Base-by-base conservation (phyloP, 2,888 invertebrate genomes). In the Dimorphilus gyrociliatus region DNA sequence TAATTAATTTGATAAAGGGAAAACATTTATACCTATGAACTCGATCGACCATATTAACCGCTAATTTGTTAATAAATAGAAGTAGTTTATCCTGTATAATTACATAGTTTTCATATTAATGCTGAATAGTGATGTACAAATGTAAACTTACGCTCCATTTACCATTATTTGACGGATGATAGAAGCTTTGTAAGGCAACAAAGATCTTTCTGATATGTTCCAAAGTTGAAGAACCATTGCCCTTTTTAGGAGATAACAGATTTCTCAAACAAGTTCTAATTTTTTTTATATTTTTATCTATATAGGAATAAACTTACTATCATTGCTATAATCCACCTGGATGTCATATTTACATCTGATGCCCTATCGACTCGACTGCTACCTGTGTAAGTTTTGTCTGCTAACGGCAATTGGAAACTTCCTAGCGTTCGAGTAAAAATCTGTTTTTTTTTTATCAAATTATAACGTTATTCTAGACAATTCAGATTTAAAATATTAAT, bases 81-180 rank as follows among this genome's bases (percentile, higher is more conserved):
- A n/a, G n/a, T n/a, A n/a, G n/a, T n/a, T n/a, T n/a, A n/a, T n/a
- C n/a, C n/a, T n/a, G n/a, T n/a, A n/a, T n/a, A n/a, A n/a, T n/a
- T n/a, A n/a, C n/a, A n/a, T n/a, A n/a, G n/a, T n/a, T n/a, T n/a
- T n/a, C n/a, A n/a, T n/a, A n/a, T n/a, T n/a, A n/a, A n/a, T n/a
- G n/a, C n/a, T n/a, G n/a, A n/a, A n/a, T n/a, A n/a, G n/a, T 12
- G 13, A 10, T n/a, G 12, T 25, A 25, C n/a, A 14, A 14, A n/a
- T 28, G 25, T 25, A 5, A 26, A 51, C 55, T 51, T 45, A 58
- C 58, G 37, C 76, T 72, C 82, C 86, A 88, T 26, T 73, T 60
- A 16, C 86, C 88, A 21, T 69, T 62, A 59, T 90, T 90, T 1
- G 85, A 85, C 30, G 82, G 81, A 64, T 90, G 81, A 46, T 78